A percentile compares a stretch with the other conserved stretches of the same genome.
Conservation (phyloP, 2,113 vertebrate genomes). For the Eolophus roseicapilla region DNA sequence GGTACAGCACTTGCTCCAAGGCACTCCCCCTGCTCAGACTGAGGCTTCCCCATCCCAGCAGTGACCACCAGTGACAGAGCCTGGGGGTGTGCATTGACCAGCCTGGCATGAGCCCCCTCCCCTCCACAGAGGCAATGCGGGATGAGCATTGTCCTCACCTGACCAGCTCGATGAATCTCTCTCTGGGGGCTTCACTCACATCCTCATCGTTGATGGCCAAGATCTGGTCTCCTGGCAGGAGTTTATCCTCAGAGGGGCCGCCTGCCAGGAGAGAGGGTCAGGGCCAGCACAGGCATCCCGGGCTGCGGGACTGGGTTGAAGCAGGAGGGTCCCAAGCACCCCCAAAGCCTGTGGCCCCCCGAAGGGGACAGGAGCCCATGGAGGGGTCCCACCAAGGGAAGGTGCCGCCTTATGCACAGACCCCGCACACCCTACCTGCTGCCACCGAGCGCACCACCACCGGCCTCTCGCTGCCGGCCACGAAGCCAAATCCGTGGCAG, state of each 20-base stretch:
- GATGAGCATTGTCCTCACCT: constrained; percentile 76
- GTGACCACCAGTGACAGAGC: background rate
- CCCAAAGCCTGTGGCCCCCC: background rate
- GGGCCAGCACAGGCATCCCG: background rate
- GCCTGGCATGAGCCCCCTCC: background rate
- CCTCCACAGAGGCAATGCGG: background rate
- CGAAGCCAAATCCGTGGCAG: constrained; percentile 90
- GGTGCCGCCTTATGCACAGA: accelerated
- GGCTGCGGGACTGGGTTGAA: background rate
- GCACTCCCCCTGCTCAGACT: background rate
- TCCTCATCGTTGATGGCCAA: constrained; percentile 94
- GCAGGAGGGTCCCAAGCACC: background rate
- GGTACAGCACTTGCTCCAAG: background rate
- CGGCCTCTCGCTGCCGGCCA: constrained; percentile 92
- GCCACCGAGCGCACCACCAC: constrained; percentile 93
- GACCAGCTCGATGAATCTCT: constrained; percentile 97
- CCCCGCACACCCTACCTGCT: constrained; percentile 76
- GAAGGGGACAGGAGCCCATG: background rate
- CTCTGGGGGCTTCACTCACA: constrained; percentile 91
- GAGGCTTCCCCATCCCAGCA: background rate
- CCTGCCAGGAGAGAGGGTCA: constrained; percentile 77
- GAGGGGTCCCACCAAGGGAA: background rate
- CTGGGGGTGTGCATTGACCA: background rate
- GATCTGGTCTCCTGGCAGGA: constrained; percentile 95
- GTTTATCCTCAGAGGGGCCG: constrained; percentile 94